Evolutionary conservation across 2,113 vertebrate genomes (phyloP).

Genomic region (Prochilodus magdalenae): DNA sequence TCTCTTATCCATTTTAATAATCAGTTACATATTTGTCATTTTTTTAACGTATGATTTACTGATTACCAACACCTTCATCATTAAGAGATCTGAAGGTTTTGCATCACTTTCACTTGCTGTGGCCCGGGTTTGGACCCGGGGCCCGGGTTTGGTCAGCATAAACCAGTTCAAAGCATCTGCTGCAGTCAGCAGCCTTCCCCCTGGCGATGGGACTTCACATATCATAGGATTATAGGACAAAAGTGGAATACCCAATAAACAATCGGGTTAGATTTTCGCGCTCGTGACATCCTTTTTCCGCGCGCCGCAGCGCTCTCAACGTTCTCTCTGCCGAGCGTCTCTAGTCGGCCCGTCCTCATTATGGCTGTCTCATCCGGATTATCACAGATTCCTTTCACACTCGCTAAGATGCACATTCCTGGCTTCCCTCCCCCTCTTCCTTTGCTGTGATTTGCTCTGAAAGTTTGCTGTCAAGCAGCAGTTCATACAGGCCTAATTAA

Average conservation of each 20-base stretch:
- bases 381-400: slow-evolving; percentile 70
- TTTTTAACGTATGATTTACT: neutral
- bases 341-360: slow-evolving; percentile 69
- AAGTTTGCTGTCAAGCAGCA: slow-evolving; percentile 79
- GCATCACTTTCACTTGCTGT: neutral
- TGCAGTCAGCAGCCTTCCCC: slow-evolving; percentile 6
- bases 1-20: too few relatives aligned
- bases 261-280: slow-evolving; percentile 70
- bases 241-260: slow-evolving; percentile 47
- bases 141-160: neutral
- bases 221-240: slow-evolving; percentile 15
- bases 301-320: slow-evolving; percentile 52
- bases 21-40: too few relatives aligned
- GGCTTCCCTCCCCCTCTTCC: slow-evolving; percentile 45
- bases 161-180: neutral
- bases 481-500: slow-evolving; percentile 82
- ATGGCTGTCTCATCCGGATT: slow-evolving; percentile 74
- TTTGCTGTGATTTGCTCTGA: slow-evolving; percentile 69
- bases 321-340: slow-evolving; percentile 64
- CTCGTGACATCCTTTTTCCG: slow-evolving; percentile 44
- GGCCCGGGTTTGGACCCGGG: neutral
- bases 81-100: neutral
- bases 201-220: slow-evolving; percentile 15
- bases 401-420: slow-evolving; percentile 51
- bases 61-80: neutral